Evolutionary conservation across 2,113 vertebrate genomes (phyloP).

Genomic region (Phycodurus eques): DNA sequence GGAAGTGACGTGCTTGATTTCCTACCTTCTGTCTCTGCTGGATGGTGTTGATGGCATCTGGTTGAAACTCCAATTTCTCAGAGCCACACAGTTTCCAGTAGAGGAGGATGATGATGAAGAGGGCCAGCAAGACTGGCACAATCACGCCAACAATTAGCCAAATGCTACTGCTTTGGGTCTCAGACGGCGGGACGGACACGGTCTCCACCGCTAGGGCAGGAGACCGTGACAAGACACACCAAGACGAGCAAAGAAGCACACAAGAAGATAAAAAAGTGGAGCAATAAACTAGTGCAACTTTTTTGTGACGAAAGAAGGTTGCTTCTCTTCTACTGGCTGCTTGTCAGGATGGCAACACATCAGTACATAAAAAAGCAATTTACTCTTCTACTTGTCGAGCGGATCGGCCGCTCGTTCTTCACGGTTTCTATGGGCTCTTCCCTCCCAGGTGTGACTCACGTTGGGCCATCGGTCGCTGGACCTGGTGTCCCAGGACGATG

Average conservation of each 20-base stretch:
- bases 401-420: no score
- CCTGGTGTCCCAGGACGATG: constrained; percentile 89
- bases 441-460: constrained; percentile 69
- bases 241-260: no score
- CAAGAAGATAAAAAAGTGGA: no score
- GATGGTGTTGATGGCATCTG: constrained; percentile 90
- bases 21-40: constrained; percentile 96
- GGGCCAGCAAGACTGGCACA: constrained; percentile 86
- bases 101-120: constrained; percentile 89
- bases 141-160: constrained; percentile 93
- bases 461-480: constrained; percentile 85
- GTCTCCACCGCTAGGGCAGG: constrained; percentile 82
- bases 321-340: no score
- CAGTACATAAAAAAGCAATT: background rate
- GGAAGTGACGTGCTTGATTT: background rate
- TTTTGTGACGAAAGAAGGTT: background rate
- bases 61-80: constrained; percentile 96
- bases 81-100: constrained; percentile 98
- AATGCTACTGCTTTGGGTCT: constrained; percentile 85
- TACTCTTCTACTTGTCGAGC: background rate
- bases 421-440: no score
- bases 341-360: no score
- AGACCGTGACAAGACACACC: no score
- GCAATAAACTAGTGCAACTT: no score
- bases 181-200: constrained; percentile 72